Conservation (phyloP, 2,797 vertebrate genomes). For the Moxostoma hubbsi region DNA sequence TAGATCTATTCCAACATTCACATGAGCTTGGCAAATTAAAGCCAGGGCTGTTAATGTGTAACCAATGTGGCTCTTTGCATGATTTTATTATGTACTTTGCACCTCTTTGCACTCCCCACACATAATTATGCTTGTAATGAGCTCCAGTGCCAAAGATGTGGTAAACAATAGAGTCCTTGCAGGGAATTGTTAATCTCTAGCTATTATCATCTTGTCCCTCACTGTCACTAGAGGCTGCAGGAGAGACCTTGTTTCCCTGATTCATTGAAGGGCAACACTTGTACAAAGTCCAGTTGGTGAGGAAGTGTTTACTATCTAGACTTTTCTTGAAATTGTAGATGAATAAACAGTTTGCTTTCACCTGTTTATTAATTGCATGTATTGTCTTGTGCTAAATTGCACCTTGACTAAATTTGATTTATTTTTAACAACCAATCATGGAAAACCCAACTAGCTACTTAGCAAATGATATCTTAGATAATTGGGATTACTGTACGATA, state of each 20-base stretch:
- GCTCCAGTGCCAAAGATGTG: conserved; percentile 55
- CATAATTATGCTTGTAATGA: conserved; percentile 57
- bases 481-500: no score
- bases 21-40: conserved; percentile 26
- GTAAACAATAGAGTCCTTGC: conserved; percentile 54
- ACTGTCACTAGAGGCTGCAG: conserved; percentile 53
- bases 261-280: conserved; percentile 35
- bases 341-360: background rate
- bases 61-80: conserved; percentile 22
- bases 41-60: no score
- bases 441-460: no score
- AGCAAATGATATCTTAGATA: no score
- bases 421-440: background rate
- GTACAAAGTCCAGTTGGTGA: conserved; percentile 53
- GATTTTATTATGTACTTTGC: conserved; percentile 52
- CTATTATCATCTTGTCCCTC: conserved; percentile 53
- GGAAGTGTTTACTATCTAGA: conserved; percentile 10
- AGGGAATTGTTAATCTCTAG: conserved; percentile 51
- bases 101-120: conserved; percentile 42
- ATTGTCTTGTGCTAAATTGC: background rate
- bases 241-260: conserved; percentile 36
- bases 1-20: conserved; percentile 5
- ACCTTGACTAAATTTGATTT: conserved; percentile 2
- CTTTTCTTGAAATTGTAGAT: conserved; percentile 11
- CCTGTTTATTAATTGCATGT: background rate